phyloP scores from a whole-genome alignment of 30 jellyfish, hydroid and myxozoan species.

The Pelagia noctiluca region DNA sequence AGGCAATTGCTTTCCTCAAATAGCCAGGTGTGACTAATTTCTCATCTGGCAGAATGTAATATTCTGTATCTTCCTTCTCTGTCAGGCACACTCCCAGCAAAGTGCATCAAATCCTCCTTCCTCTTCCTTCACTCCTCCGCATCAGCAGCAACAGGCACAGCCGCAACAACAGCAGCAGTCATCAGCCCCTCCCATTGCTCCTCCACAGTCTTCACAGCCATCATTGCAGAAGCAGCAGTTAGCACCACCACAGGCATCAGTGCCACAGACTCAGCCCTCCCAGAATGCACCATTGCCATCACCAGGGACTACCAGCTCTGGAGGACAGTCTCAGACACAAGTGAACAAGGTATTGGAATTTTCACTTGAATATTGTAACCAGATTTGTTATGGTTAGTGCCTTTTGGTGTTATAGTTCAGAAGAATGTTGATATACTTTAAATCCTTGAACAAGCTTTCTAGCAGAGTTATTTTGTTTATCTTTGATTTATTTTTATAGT shows the following conservation, averaged over 20 bases:
- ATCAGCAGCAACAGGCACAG: slow-evolving; percentile 11
- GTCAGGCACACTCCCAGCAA: slow-evolving; percentile 34
- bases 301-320: slow-evolving; percentile 57
- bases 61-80: too few relatives aligned
- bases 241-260: slow-evolving; percentile 61
- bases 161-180: slow-evolving; percentile 11
- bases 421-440: too few relatives aligned
- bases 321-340: slow-evolving; percentile 93
- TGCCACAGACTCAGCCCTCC: slow-evolving; percentile 46
- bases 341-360: slow-evolving; percentile 48
- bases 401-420: too few relatives aligned
- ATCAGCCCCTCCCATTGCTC: slow-evolving; percentile 47
- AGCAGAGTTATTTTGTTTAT: too few relatives aligned
- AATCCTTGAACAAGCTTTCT: too few relatives aligned
- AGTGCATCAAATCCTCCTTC: slow-evolving; percentile 6
- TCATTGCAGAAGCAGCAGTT: slow-evolving; percentile 56
- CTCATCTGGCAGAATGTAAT: too few relatives aligned
- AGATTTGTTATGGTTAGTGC: not conserved
- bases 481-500: too few relatives aligned
- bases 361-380: not conserved
- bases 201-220: slow-evolving; percentile 52
- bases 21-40: too few relatives aligned
- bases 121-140: slow-evolving; percentile 21
- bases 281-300: slow-evolving; percentile 73
- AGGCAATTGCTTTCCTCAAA: too few relatives aligned